Conservation (phyloP, 2,113 vertebrate genomes). For the Myotis yumanensis region DNA sequence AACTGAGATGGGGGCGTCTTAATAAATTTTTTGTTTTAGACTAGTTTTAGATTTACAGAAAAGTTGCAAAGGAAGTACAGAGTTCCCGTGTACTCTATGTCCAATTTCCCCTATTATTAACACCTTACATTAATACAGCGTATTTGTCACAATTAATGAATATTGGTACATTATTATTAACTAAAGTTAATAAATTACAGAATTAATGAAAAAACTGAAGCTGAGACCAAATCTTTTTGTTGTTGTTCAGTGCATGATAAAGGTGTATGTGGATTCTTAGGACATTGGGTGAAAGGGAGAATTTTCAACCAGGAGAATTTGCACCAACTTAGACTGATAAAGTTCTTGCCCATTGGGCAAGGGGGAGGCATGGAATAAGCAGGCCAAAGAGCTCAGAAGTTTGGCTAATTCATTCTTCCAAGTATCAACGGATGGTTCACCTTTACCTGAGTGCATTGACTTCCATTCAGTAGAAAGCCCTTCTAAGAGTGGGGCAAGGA, state of each 20-base stretch:
- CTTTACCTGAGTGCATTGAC: not conserved
- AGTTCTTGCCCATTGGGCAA: not conserved
- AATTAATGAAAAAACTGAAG: not conserved
- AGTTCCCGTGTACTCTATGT: not conserved
- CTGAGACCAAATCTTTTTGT: not conserved
- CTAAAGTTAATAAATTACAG: not conserved
- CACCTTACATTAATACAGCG: not conserved
- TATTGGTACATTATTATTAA: not conserved
- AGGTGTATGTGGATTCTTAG: not conserved
- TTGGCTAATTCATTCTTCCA: not conserved
- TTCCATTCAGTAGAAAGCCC: not conserved
- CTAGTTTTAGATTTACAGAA: not conserved
- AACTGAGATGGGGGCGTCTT: not conserved
- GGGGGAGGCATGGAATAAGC: not conserved
- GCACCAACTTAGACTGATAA: not conserved
- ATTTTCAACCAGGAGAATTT: not conserved
- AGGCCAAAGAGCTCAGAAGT: not conserved
- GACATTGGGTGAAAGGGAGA: not conserved
- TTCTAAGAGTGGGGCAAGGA: not conserved
- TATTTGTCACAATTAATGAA: not conserved
- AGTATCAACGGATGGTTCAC: not conserved
- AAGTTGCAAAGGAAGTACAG: not conserved
- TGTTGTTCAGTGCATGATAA: not conserved
- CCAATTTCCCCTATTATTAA: not conserved
- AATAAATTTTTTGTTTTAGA: conserved; percentile 10